Conservation (phyloP, 2,888 invertebrate genomes). For the Cantharis lateralis region DNA sequence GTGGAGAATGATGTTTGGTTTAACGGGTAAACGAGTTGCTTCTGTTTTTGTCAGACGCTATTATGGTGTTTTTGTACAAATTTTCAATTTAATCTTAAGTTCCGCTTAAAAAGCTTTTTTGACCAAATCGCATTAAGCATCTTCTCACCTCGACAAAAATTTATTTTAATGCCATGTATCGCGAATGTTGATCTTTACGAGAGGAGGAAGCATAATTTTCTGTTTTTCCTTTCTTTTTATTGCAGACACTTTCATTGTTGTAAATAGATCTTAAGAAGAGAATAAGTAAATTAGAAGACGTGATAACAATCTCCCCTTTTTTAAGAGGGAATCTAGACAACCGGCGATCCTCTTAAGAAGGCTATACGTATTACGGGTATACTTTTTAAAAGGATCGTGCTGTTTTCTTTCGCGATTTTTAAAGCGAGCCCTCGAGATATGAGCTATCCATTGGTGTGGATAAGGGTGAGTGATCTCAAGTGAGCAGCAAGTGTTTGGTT, state of each 20-base stretch:
- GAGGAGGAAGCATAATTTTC: conserved; percentile 29
- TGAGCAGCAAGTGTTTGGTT: conserved; percentile 46
- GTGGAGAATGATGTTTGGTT: conserved; percentile 58
- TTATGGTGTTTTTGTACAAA: conserved; percentile 35
- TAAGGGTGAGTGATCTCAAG: conserved; percentile 38
- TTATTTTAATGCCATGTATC: conserved; percentile 18
- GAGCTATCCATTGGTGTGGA: conserved; percentile 47
- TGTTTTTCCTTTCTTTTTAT: conserved; percentile 44
- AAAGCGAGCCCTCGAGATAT: conserved; percentile 51
- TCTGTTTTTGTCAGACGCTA: conserved; percentile 45
- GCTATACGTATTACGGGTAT: conserved; percentile 41
- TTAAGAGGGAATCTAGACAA: conserved; percentile 53
- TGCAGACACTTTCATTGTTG: conserved; percentile 55
- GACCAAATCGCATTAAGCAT: not conserved
- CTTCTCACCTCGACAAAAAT: conserved; percentile 5
- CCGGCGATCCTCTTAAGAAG: conserved; percentile 45
- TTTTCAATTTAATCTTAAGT: conserved; percentile 27
- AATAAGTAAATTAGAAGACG: conserved; percentile 82
- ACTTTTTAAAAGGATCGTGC: conserved; percentile 50
- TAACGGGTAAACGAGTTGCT: conserved; percentile 54
- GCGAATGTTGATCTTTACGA: conserved; percentile 30
- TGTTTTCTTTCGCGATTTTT: conserved; percentile 51
- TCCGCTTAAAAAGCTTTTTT: conserved; percentile 9
- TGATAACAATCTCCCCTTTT: conserved; percentile 77
- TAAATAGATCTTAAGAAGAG: conserved; percentile 77